Conservation (phyloP, 2,888 invertebrate genomes). For the Octonoba sinensis region DNA sequence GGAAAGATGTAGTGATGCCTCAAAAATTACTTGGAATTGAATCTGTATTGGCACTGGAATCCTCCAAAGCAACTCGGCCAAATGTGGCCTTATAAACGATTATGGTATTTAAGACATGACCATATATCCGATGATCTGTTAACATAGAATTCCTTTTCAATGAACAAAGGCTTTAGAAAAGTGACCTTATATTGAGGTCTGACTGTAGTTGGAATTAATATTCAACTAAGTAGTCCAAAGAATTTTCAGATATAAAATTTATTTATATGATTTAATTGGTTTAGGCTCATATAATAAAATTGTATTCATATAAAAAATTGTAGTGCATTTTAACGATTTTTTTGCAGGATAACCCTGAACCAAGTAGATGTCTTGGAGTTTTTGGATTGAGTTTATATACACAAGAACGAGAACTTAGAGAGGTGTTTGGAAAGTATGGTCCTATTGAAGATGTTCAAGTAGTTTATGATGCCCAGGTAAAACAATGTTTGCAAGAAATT, state of each 20-base stretch:
- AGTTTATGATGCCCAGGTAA: slow-evolving; percentile 94
- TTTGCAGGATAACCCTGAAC: slow-evolving; percentile 76
- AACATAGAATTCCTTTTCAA: too few relatives aligned
- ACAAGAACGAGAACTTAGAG: slow-evolving; percentile 89
- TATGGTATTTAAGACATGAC: too few relatives aligned
- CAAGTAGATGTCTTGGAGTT: slow-evolving; percentile 91
- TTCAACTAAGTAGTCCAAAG: too few relatives aligned
- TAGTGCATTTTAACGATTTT: neutral
- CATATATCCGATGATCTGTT: too few relatives aligned
- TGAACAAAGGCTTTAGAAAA: too few relatives aligned
- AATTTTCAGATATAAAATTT: neutral
- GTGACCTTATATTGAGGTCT: too few relatives aligned
- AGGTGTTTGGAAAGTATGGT: slow-evolving; percentile 93
- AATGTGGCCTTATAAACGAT: too few relatives aligned
- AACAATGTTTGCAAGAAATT: slow-evolving; percentile 1
- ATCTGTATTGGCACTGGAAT: too few relatives aligned
- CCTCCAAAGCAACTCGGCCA: too few relatives aligned
- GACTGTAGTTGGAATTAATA: too few relatives aligned
- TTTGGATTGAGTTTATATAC: slow-evolving; percentile 95
- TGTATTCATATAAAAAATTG: neutral
- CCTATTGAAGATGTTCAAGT: slow-evolving; percentile 92
- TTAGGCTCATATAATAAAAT: neutral
- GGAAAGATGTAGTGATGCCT: too few relatives aligned
- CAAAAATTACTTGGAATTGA: too few relatives aligned
- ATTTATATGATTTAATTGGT: neutral